Evolutionary conservation across 2,888 invertebrate species (phyloP), one percentile per base, ranked within the genome.

Genomic region (Athalia circularis): DNA sequence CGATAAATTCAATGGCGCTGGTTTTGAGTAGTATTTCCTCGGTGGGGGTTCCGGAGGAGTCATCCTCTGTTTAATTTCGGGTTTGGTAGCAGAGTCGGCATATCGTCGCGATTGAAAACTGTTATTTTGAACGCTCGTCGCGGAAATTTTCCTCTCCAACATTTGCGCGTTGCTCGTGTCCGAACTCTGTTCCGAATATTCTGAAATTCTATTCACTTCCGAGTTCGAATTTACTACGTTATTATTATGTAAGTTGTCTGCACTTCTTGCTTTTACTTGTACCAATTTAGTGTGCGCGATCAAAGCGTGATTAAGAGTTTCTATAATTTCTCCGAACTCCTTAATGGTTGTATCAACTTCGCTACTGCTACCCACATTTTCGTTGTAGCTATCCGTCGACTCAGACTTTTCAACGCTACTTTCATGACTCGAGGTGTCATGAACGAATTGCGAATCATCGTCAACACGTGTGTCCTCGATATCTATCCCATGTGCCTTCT

Each of bases 1-100:
- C 45, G 76, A 81, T 7, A 83, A 76, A 78, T 84, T 84, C 3
- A 83, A 68, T n/a, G 85, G 84, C 70, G 85, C 80, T 29, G 85
- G 84, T 65, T 89, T 89, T 45, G 89, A 85, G 68, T 88, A 85
- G 80, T 87, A 91, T 78, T 92, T 92, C 0, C 92, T 91, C 4
- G 92, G 92, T 7, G 92, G 91, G 3, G 92, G 92, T 79, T 92
- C 91, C 7, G 89, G 88, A 9, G 90, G 90, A 4, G 90, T 89
- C 4, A 86, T 83, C 70, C 91, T 86, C 43, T 85, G 88, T 48
- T 90, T 91, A 0, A 89, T 90, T 13, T 92, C 91, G 3, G 89
- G 86, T 70, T 90, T 91, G 45, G 87, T 82, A 13, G 82, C 52
- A 78, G 74, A 52, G 45, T 84, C 85, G 65, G 75, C 62, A 43